These are phyloP conservation scores for Cynopterus brachyotis DNA, from an alignment of 2,113 vertebrate species.

Conservation along the genomic window DNA sequence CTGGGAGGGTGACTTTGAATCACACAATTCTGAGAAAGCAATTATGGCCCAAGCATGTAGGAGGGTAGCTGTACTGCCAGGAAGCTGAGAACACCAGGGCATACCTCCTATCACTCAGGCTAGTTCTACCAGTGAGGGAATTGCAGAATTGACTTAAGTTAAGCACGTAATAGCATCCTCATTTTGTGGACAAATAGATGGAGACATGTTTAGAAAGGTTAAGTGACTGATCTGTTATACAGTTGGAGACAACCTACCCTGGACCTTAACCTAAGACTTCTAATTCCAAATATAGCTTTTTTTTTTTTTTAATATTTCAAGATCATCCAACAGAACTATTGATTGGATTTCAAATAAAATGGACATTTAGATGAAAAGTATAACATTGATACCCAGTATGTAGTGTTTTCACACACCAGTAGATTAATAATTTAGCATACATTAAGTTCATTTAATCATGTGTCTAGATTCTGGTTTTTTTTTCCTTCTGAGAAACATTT, in stretches of 20 bases:
- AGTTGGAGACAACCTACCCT: not conserved
- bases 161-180: not conserved
- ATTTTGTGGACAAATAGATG: not conserved
- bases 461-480: not conserved
- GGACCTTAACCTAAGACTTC: not conserved
- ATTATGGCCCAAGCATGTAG: not conserved
- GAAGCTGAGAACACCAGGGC: not conserved
- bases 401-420: not conserved
- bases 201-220: not conserved
- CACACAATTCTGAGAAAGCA: not conserved
- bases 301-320: not conserved
- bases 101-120: not conserved
- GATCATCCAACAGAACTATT: not conserved
- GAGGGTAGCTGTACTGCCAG: not conserved
- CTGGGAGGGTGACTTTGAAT: not conserved
- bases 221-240: not conserved
- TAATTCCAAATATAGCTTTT: not conserved
- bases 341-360: slow-evolving; percentile 22
- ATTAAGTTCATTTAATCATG: not conserved
- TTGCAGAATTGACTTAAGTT: not conserved
- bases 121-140: not conserved
- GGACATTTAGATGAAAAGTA: not conserved
- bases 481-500: not conserved
- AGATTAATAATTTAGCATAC: not conserved
- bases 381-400: not conserved